Conservation (phyloP, 2,888 invertebrate species). For the Drosophila flavopinicola region DNA sequence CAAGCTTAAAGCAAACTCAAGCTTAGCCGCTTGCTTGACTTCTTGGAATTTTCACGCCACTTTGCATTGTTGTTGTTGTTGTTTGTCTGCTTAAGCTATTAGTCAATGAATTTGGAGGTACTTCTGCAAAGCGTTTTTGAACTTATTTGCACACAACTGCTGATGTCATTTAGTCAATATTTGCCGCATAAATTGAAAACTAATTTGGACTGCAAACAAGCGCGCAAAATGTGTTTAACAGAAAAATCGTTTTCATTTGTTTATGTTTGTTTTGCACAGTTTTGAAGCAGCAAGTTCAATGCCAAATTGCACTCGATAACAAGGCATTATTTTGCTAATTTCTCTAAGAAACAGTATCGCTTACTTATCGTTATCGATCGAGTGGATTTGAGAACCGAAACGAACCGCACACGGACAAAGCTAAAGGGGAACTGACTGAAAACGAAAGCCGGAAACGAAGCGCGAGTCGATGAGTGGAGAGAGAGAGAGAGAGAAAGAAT, state of each 20-base stretch:
- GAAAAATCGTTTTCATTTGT: slow-evolving; percentile 38
- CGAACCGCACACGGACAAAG: slow-evolving; percentile 60
- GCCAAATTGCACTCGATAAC: slow-evolving; percentile 39
- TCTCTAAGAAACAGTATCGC: slow-evolving; percentile 2
- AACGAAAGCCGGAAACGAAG: slow-evolving; percentile 42
- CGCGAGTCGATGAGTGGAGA: too few relatives aligned
- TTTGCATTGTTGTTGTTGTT: slow-evolving; percentile 21
- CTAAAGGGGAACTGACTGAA: slow-evolving; percentile 65
- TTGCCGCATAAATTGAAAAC: slow-evolving; percentile 63
- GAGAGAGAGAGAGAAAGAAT: slow-evolving; percentile 34
- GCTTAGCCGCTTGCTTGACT: slow-evolving; percentile 26
- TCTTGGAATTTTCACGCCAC: slow-evolving; percentile 53
- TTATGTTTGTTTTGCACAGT: slow-evolving; percentile 20
- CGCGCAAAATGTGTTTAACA: slow-evolving; percentile 30
- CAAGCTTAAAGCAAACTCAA: slow-evolving; percentile 5
- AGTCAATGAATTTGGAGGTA: slow-evolving; percentile 39
- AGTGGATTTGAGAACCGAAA: slow-evolving; percentile 16
- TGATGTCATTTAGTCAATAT: slow-evolving; percentile 75
- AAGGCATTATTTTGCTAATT: slow-evolving; percentile 33
- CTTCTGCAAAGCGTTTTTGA: slow-evolving; percentile 21
- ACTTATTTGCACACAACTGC: slow-evolving; percentile 27
- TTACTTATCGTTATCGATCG: slow-evolving; percentile 3
- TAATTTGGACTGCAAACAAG: slow-evolving; percentile 65
- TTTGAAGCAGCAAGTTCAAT: slow-evolving; percentile 68
- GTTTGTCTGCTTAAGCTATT: slow-evolving; percentile 40